Base-by-base conservation (phyloP, 2,113 vertebrate species). In the Tauraco erythrolophus region DNA sequence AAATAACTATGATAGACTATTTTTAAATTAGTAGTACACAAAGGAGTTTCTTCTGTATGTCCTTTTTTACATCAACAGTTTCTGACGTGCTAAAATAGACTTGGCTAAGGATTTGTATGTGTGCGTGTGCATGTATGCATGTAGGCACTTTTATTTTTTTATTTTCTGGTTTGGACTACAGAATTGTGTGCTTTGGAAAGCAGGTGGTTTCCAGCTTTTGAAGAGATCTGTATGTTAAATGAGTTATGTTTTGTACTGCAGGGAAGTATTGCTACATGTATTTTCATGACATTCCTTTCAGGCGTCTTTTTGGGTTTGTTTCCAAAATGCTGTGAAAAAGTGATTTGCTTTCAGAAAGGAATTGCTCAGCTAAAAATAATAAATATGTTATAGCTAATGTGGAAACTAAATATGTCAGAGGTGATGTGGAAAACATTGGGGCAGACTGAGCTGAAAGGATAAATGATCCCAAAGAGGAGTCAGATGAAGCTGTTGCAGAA, bases 291-390 rank as follows among this genome's bases (percentile, higher is more conserved):
- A 93, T 89, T 81, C 43, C 22, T 88, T 96, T 92, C 85, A 82
- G 23, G 82, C 64, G 89, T 50, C 69, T 66, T 78, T 54, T 84
- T 24, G 85, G 50, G 22, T 62, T 81, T 33, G 1, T 93, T 84
- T 87, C 92, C 80, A 91, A 87, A 91, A 76, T 51, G 48, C 41
- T 77, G 23, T 24, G 16, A 91, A 94, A 74, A 11, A 45, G 51
- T 78, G 45, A 96, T 92, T 97, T 96, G 81, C 69, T 89, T 96
- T 95, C 84, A 95, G 81, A 91, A 84, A 92, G 33, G 51, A 94
- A 96, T 69, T 94, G 65, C 88, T 96, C 84, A 78, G 54, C 88
- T 96, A 91, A 86, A 97, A 94, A 97, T 93, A 94, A 95, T 92
- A 79, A 92, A 75, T 91, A 92, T 45, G 33, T 54, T 97, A 60